phyloP scores from a whole-genome alignment of 2,888 invertebrate genomes.

The Meta bourneti region DNA sequence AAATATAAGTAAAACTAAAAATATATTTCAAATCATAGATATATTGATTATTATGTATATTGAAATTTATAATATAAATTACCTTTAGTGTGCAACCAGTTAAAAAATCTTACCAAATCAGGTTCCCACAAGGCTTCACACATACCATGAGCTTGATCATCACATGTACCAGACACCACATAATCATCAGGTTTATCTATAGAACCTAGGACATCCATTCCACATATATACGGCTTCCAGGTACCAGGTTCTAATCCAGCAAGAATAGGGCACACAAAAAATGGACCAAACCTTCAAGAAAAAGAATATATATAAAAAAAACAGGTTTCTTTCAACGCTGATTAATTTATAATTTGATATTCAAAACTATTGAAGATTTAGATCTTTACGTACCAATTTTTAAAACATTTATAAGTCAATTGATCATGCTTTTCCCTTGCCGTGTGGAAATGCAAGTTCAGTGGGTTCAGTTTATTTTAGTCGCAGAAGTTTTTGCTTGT shows the following conservation, averaged over 20 bases:
- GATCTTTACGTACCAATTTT: too few relatives aligned
- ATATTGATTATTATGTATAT: too few relatives aligned
- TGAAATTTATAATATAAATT: too few relatives aligned
- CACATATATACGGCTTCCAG: conserved; percentile 93
- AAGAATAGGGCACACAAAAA: conserved; percentile 97
- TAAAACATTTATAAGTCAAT: too few relatives aligned
- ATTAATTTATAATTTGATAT: background rate
- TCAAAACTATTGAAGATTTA: background rate
- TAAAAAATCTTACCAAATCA: conserved; percentile 84
- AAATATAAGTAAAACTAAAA: too few relatives aligned
- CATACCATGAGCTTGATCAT: conserved; percentile 85
- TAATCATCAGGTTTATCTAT: conserved; percentile 95
- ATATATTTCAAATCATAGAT: too few relatives aligned
- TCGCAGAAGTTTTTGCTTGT: too few relatives aligned
- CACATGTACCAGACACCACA: conserved; percentile 93
- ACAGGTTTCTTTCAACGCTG: background rate
- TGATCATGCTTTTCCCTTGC: too few relatives aligned
- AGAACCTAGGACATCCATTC: conserved; percentile 97
- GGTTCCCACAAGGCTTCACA: conserved; percentile 98
- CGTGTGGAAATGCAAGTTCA: too few relatives aligned
- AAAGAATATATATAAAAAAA: background rate
- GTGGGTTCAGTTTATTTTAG: too few relatives aligned
- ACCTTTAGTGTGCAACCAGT: too few relatives aligned
- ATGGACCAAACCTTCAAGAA: conserved; percentile 93
- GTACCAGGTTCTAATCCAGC: conserved; percentile 93